Conservation (phyloP, 2,888 invertebrate genomes). For the Diarsia rubi region DNA sequence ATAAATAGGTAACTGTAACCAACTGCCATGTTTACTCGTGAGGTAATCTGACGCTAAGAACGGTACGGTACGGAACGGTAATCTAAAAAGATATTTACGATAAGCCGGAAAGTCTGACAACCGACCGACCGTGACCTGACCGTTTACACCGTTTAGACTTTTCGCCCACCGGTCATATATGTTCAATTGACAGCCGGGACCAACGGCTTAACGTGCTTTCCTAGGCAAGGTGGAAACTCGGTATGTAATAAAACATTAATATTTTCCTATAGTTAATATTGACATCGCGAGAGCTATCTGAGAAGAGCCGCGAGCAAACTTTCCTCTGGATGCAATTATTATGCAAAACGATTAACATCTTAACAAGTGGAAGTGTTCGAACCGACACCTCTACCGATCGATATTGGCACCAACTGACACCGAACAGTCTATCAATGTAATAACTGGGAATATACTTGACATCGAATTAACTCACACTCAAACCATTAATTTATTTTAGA, state of each 20-base stretch:
- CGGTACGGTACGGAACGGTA: too few species aligned
- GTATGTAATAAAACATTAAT: too few species aligned
- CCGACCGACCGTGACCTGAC: too few species aligned
- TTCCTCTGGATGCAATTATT: slow-evolving; percentile 80
- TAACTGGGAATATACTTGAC: slow-evolving; percentile 38
- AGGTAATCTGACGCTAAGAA: background rate
- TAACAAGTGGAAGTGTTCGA: slow-evolving; percentile 78
- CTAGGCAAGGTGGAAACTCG: too few species aligned
- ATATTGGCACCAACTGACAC: slow-evolving; percentile 70
- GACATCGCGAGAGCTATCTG: slow-evolving; percentile 60
- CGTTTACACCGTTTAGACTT: too few species aligned
- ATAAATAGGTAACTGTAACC: background rate
- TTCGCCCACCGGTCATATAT: too few species aligned
- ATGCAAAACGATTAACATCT: slow-evolving; percentile 88
- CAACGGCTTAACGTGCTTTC: too few species aligned
- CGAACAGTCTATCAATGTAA: slow-evolving; percentile 65
- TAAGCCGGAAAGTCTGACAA: too few species aligned
- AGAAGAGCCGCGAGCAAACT: slow-evolving; percentile 60
- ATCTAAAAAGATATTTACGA: too few species aligned
- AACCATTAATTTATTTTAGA: too few species aligned
- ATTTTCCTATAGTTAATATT: slow-evolving; percentile 54
- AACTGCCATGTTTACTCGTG: background rate
- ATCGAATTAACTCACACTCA: background rate
- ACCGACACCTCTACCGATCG: slow-evolving; percentile 73
- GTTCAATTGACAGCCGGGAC: too few species aligned